Evolutionary conservation across 2,888 invertebrate species (phyloP), one percentile per base, ranked within the genome.

Genomic region (Norana najaformis): DNA sequence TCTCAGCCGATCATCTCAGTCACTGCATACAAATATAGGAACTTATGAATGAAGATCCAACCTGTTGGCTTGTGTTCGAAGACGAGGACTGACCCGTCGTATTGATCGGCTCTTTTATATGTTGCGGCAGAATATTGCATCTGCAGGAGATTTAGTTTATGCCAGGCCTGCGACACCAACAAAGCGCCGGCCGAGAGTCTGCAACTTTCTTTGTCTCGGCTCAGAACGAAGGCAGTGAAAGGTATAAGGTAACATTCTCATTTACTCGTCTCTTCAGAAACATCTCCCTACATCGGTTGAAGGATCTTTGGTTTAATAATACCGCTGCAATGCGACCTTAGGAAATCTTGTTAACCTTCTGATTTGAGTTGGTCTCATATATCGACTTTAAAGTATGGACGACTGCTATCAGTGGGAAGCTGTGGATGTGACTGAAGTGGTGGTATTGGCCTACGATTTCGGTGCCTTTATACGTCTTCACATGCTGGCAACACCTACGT

Each of bases 11-110:
- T 69, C 69, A 69, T 8, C n/a, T 30, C 69, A 30, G 30, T 69
- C 69, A 69, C 30, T 69, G 69, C 30, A 69, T n/a, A 11, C 69
- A 2, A n/a, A 69, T 69, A 69, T 8, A 69, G 30, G 69, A n/a
- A 30, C 69, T 69, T 30, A 69, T 69, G 69, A 69, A 69, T 69
- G 69, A 69, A 69, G 69, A n/a, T n/a, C 8, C 30, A 69, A 69
- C 69, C 69, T 69, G 69, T 69, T 69, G 69, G 69, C 69, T n/a
- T 69, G 69, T 69, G 69, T 69, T 69, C 69, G n/a, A 69, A 69
- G 8, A 30, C 69, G 69, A n/a, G n/a, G n/a, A 69, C 69, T n/a
- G n/a, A 8, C 11, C 69, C 4, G 30, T 69, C 69, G 69, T 69
- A 69, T 69, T n/a, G 69, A 69, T 69, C 69, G 69, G 69, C 11